Evolutionary conservation across 2,888 invertebrate species (phyloP).

Genomic region (Aelia acuminata): DNA sequence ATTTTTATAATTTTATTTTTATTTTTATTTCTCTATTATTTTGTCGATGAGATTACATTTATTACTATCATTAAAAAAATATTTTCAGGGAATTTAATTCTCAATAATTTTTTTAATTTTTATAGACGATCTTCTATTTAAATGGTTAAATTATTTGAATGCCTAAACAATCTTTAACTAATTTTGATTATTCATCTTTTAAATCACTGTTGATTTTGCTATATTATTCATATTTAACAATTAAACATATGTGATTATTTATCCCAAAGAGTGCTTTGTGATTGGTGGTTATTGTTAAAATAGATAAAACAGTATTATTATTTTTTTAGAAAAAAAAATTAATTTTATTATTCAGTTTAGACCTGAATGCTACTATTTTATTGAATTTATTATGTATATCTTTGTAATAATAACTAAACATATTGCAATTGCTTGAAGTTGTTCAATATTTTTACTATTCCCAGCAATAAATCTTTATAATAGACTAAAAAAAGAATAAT

Average conservation of each 20-base stretch:
- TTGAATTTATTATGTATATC: not conserved
- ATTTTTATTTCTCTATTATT: not conserved
- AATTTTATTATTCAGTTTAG: not conserved
- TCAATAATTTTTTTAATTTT: not conserved
- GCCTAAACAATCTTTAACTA: not conserved
- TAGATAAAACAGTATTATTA: slow-evolving; percentile 44
- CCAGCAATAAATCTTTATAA: too few relatives aligned
- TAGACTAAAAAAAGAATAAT: too few relatives aligned
- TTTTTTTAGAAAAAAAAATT: slow-evolving; percentile 2
- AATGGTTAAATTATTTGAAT: too few relatives aligned
- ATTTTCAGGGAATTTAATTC: not conserved
- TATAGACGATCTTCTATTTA: not conserved
- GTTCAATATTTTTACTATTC: too few relatives aligned
- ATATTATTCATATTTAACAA: not conserved
- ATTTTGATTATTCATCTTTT: not conserved
- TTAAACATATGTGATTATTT: slow-evolving; percentile 17
- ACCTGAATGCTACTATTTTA: slow-evolving; percentile 16
- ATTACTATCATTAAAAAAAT: not conserved
- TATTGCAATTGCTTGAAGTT: not conserved
- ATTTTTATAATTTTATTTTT: too few relatives aligned
- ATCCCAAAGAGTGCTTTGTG: slow-evolving; percentile 42
- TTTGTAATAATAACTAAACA: not conserved
- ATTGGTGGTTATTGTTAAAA: not conserved
- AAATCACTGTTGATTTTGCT: not conserved
- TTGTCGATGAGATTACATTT: not conserved